Evolutionary conservation across 2,797 vertebrate species (phyloP), one percentile per base, ranked within the genome.

Genomic region (Ispidina lecontei): DNA sequence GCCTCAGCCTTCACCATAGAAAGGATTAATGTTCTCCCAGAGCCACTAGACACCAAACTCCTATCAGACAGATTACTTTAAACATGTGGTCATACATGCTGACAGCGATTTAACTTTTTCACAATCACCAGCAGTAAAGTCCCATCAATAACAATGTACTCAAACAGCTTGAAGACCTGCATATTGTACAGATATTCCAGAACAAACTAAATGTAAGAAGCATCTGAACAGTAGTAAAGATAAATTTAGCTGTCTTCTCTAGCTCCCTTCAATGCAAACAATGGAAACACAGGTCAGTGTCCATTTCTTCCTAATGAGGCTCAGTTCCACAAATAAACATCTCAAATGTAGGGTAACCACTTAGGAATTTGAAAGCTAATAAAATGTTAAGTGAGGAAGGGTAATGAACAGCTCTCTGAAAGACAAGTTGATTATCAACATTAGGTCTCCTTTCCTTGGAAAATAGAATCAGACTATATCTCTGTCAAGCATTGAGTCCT

Each of bases 401-500:
- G 55, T 39, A 77, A 37, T 1, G 2, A 84, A 46, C 37, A 49
- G 29, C 5, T 33, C 35, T 90, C 71, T 87, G 77, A 89, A 96
- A 84, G 85, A 84, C 58, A 86, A 71, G 41, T 44, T 97, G 91
- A 96, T 96, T 96, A 89, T 69, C 87, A 82, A 68, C 60, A 55
- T 93, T 76, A 92, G 31, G 69, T 83, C 43, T 95, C 59, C 81
- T 86, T 93, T 87, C 49, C 90, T 85, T 75, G 79, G 51, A 94
- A 96, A 96, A 83, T 74, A 6, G 64, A 96, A 93, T 60, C 91
- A 95, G 91, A 59, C 35, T 76, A 22, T 44, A 55, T 49, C 59
- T 93, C 89, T 93, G 94, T 95, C 81, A 94, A 95, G 63, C 72
- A 55, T 6, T 35, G 60, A 90, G 59, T 89, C 86, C 95, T 96